phyloP scores from a whole-genome alignment of 1,140 invertebrate species.

The Tribolium castaneum region DNA sequence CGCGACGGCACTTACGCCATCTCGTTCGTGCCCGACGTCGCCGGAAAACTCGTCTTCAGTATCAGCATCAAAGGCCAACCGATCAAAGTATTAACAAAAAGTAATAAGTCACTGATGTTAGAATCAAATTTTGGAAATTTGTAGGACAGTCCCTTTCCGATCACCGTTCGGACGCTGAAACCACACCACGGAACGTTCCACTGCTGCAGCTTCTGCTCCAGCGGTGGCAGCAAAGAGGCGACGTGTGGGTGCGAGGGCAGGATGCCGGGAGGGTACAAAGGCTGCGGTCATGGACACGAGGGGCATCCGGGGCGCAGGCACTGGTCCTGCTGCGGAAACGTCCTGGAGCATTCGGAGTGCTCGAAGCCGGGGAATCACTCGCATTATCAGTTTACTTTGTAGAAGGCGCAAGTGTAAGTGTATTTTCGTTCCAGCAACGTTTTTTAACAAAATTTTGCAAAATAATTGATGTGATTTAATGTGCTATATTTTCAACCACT shows the following conservation, averaged over 20 bases:
- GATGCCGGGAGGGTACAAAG: conserved; percentile 81
- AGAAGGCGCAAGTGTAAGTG: conserved; percentile 14
- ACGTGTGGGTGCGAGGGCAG: conserved; percentile 76
- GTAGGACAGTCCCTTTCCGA: conserved; percentile 71
- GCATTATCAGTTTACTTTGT: conserved; percentile 69
- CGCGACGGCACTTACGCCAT: conserved; percentile 73
- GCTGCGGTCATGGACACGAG: conserved; percentile 82
- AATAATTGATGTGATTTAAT: too few relatives aligned
- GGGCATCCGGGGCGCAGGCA: conserved; percentile 81
- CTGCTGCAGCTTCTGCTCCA: conserved; percentile 85
- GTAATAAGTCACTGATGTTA: too few relatives aligned
- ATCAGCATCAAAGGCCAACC: conserved; percentile 72
- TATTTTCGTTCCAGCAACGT: not conserved
- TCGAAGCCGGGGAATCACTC: conserved; percentile 58
- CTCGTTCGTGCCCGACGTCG: conserved; percentile 68
- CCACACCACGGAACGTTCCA: conserved; percentile 79
- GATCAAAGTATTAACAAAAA: conserved; percentile 67
- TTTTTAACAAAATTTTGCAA: too few relatives aligned
- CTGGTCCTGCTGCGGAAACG: conserved; percentile 84
- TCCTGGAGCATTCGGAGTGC: conserved; percentile 70
- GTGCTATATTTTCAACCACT: too few relatives aligned
- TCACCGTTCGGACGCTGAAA: conserved; percentile 67
- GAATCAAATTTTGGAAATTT: conserved; percentile 27
- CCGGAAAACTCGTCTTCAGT: conserved; percentile 70
- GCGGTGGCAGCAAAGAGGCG: conserved; percentile 75